phyloP scores from a whole-genome alignment of 2,888 invertebrate genomes.

The Diarsia rubi region DNA sequence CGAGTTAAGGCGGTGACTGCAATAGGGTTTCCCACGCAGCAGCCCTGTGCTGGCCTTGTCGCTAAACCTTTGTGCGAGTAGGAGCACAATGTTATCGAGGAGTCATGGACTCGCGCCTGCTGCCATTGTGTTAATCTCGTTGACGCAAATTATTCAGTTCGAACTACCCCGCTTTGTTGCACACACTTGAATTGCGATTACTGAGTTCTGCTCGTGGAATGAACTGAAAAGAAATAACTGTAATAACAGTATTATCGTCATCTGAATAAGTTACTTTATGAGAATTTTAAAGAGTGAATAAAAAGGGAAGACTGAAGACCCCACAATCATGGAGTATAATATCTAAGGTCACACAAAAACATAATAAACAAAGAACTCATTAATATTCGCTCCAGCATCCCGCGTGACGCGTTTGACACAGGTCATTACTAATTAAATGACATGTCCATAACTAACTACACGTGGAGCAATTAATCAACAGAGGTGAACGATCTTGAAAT shows the following conservation, averaged over 20 bases:
- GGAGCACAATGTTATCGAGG: slow-evolving; percentile 67
- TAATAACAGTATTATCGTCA: neutral
- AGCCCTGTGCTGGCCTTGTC: slow-evolving; percentile 80
- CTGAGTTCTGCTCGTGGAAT: neutral
- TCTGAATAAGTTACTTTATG: neutral
- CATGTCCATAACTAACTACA: slow-evolving; percentile 48
- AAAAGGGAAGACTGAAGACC: neutral
- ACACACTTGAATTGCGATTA: slow-evolving; percentile 7
- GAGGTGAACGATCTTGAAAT: slow-evolving; percentile 79
- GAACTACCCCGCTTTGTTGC: slow-evolving; percentile 39
- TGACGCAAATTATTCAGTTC: slow-evolving; percentile 49
- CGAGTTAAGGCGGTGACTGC: slow-evolving; percentile 50
- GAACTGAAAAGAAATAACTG: neutral
- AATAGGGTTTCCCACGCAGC: slow-evolving; percentile 78
- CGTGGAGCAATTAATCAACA: slow-evolving; percentile 62
- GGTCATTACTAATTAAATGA: slow-evolving; percentile 52
- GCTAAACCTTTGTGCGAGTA: slow-evolving; percentile 82
- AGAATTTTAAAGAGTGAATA: neutral
- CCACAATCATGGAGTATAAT: neutral
- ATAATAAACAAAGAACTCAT: slow-evolving; percentile 43
- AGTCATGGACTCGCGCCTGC: slow-evolving; percentile 73
- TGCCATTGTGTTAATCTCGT: slow-evolving; percentile 66
- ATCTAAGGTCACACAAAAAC: slow-evolving; percentile 15
- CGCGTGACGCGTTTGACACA: slow-evolving; percentile 48
- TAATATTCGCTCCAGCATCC: slow-evolving; percentile 30